Conservation (phyloP, 1,140 invertebrate genomes). For the Caenorhabditis remanei region DNA sequence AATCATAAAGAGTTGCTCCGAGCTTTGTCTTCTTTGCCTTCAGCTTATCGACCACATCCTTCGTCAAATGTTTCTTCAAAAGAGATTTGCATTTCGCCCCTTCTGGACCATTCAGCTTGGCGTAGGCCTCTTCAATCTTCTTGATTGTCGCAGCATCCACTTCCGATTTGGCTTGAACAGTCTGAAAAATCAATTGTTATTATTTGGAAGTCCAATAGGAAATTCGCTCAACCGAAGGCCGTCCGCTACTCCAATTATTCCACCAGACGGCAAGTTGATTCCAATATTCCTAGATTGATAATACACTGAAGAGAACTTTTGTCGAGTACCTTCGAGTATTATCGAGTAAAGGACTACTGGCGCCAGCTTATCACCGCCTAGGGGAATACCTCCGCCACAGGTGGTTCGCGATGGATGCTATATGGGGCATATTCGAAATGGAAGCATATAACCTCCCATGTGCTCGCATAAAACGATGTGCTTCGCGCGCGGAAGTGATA, state of each 20-base stretch:
- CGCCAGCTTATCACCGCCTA: too few relatives aligned
- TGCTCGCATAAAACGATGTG: too few relatives aligned
- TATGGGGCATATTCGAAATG: too few relatives aligned
- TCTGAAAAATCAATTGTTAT: background rate
- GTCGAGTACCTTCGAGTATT: background rate
- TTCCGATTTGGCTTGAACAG: conserved; percentile 40
- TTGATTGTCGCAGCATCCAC: conserved; percentile 36
- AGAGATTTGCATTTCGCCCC: conserved; percentile 73
- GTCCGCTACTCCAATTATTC: background rate
- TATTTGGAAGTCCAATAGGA: background rate
- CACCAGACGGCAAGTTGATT: background rate
- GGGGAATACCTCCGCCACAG: too few relatives aligned
- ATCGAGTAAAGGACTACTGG: background rate
- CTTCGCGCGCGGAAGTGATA: too few relatives aligned
- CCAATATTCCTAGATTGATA: background rate
- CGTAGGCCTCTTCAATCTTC: conserved; percentile 65
- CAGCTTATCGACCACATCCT: conserved; percentile 87
- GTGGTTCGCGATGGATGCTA: too few relatives aligned
- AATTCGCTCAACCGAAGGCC: too few relatives aligned
- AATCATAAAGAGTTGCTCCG: conserved; percentile 75
- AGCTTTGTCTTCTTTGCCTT: conserved; percentile 74
- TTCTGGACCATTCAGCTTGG: conserved; percentile 63
- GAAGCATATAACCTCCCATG: too few relatives aligned
- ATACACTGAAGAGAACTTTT: background rate
- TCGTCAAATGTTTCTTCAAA: conserved; percentile 88